phyloP scores from a whole-genome alignment of 2,797 vertebrate species.

The Enteromius viviparus region DNA sequence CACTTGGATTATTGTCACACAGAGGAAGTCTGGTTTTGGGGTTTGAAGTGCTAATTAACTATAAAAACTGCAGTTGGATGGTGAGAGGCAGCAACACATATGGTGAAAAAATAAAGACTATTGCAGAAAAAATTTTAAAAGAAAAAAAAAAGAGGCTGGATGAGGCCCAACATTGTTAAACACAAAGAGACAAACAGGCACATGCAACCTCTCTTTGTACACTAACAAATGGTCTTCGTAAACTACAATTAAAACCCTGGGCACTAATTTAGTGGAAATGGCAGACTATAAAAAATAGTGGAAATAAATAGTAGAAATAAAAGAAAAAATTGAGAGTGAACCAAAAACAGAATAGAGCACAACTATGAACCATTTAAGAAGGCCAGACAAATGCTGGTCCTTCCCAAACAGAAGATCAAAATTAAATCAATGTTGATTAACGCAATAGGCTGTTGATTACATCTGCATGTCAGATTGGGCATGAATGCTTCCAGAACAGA shows the following conservation, averaged over 20 bases:
- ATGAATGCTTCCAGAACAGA: not conserved
- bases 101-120: conserved; percentile 67
- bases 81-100: conserved; percentile 72
- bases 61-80: conserved; percentile 76
- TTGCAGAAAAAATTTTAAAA: conserved; percentile 54
- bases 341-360: not conserved
- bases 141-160: conserved; percentile 61
- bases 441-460: not conserved
- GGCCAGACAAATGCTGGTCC: too few relatives aligned
- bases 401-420: conserved; percentile 9
- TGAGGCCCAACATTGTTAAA: conserved; percentile 53
- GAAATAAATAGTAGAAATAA: too few relatives aligned
- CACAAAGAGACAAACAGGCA: conserved; percentile 70
- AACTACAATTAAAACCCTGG: conserved; percentile 84
- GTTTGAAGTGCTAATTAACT: conserved; percentile 74
- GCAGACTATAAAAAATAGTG: conserved; percentile 72
- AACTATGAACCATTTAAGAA: too few relatives aligned
- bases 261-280: conserved; percentile 86
- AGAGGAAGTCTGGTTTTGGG: conserved; percentile 54
- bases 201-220: conserved; percentile 56
- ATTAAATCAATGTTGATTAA: not conserved
- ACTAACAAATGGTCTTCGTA: conserved; percentile 80
- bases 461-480: conserved; percentile 11
- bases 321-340: conserved; percentile 59
- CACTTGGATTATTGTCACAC: conserved; percentile 51